phyloP scores from a whole-genome alignment of 2,113 vertebrate genomes.

The Rafetus swinhoei region DNA sequence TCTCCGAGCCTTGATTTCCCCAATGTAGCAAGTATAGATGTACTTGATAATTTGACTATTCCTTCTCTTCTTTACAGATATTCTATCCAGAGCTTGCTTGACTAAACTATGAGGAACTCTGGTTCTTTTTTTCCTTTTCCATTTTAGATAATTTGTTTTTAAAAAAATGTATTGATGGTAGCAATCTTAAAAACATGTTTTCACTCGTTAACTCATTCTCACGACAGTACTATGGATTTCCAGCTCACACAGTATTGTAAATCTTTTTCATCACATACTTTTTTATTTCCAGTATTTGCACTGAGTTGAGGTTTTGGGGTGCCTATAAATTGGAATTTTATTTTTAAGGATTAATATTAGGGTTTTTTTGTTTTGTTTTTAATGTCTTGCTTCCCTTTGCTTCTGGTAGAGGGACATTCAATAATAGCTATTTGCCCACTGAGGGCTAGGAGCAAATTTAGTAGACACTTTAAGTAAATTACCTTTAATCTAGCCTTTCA shows the following conservation, averaged over 20 bases:
- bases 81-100: background rate
- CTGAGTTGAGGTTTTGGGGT: background rate
- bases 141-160: background rate
- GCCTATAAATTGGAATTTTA: background rate
- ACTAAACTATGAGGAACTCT: background rate
- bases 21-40: background rate
- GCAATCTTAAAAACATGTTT: background rate
- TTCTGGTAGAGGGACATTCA: background rate
- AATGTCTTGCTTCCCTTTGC: background rate
- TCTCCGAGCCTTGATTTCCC: too few species aligned
- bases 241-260: background rate
- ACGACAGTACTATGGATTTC: background rate
- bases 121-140: background rate
- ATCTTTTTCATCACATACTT: background rate
- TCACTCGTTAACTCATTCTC: background rate
- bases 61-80: background rate
- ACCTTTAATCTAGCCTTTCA: conserved; percentile 6
- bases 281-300: background rate
- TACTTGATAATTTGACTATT: background rate
- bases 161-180: background rate
- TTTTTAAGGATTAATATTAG: background rate
- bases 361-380: background rate
- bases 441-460: conserved; percentile 4
- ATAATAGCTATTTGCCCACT: conserved; percentile 7
- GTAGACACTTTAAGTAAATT: conserved; percentile 24